These are phyloP conservation scores for Anarrhichthys ocellatus DNA, from an alignment of 2,113 vertebrate genomes.

Conservation along the genomic window DNA sequence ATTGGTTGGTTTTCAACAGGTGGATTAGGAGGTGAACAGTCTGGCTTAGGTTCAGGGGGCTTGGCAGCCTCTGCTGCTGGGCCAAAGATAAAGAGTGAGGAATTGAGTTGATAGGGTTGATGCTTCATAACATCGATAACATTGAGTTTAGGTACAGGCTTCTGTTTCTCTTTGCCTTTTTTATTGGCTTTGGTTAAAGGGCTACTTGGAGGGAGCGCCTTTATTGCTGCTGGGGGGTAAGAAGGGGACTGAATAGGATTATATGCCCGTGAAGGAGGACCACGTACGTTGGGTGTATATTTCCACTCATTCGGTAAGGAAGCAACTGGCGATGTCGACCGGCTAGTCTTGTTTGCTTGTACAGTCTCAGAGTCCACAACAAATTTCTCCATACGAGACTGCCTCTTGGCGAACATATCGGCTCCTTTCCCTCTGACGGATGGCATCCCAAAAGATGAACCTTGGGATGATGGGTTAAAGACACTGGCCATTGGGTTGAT, in stretches of 20 bases:
- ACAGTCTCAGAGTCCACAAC: constrained; percentile 96
- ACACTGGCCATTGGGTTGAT: constrained; percentile 81
- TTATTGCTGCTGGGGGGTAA: constrained; percentile 91
- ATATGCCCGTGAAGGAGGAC: constrained; percentile 92
- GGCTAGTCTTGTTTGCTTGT: constrained; percentile 88
- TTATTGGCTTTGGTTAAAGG: constrained; percentile 80
- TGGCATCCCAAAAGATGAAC: constrained; percentile 90
- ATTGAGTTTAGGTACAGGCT: constrained; percentile 89
- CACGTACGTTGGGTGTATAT: constrained; percentile 94
- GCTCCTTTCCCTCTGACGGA: constrained; percentile 92
- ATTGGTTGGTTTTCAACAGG: constrained; percentile 77
- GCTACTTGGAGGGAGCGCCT: constrained; percentile 80
- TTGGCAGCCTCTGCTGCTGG: constrained; percentile 85
- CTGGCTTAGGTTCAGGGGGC: constrained; percentile 61
- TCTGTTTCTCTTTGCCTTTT: constrained; percentile 86
- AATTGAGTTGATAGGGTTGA: constrained; percentile 94
- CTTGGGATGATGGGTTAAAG: constrained; percentile 75
- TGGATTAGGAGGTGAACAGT: constrained; percentile 63
- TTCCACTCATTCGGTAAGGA: constrained; percentile 95
- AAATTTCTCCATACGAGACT: constrained; percentile 97
- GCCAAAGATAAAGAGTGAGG: constrained; percentile 95
- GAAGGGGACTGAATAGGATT: constrained; percentile 95
- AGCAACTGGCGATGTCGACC: constrained; percentile 89
- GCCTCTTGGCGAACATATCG: constrained; percentile 95
- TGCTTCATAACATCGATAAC: constrained; percentile 98